phyloP scores from a whole-genome alignment of 2,113 vertebrate species.

The Ursus arctos region DNA sequence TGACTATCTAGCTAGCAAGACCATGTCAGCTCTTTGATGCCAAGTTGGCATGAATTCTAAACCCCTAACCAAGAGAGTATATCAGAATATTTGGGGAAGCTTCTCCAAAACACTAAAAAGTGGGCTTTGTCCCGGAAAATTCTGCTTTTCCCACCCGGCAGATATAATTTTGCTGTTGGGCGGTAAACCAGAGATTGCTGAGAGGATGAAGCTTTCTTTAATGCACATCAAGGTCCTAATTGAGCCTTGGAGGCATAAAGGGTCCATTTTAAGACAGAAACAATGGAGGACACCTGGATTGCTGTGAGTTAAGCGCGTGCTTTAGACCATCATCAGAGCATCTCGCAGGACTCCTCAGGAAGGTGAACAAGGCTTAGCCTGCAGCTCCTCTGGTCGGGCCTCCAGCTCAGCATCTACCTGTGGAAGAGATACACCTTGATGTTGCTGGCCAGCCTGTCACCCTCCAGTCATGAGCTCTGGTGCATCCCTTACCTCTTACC shows the following conservation, averaged over 20 bases:
- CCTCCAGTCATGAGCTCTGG: no score
- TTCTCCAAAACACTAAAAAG: background rate
- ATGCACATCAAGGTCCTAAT: background rate
- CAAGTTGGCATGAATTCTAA: background rate
- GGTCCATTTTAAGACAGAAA: background rate
- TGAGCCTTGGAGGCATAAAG: background rate
- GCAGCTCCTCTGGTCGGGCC: fast-evolving
- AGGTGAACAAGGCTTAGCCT: background rate
- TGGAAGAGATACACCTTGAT: background rate
- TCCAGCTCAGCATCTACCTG: background rate
- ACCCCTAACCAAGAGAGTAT: background rate
- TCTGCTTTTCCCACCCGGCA: background rate
- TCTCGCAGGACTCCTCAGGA: background rate
- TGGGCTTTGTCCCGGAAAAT: background rate
- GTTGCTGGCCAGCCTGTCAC: background rate
- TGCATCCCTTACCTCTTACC: background rate
- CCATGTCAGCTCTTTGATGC: background rate
- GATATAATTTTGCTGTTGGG: background rate
- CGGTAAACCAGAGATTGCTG: background rate
- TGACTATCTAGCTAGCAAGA: background rate
- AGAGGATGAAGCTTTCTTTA: background rate
- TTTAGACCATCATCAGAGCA: background rate
- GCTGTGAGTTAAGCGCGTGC: background rate
- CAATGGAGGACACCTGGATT: background rate
- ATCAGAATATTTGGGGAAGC: background rate